Evolutionary conservation across 2,888 invertebrate species (phyloP).

Genomic region (Thelaira solivaga): DNA sequence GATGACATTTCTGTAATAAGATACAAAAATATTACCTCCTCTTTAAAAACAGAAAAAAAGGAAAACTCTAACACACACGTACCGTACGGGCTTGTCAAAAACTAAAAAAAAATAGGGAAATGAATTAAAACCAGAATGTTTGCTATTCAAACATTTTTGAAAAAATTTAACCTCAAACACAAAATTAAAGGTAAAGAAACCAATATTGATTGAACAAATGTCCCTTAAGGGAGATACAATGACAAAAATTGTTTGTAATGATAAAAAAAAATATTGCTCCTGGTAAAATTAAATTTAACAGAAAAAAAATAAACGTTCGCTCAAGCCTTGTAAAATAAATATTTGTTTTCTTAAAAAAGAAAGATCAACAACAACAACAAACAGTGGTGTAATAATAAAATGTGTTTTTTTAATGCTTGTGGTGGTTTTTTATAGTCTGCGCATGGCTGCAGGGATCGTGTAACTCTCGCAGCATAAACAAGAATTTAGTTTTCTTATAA

Average conservation of each 20-base stretch:
- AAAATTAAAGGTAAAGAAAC: slow-evolving; percentile 13
- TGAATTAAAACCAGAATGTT: slow-evolving; percentile 13
- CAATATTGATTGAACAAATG: slow-evolving; percentile 34
- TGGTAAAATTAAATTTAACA: slow-evolving; percentile 2
- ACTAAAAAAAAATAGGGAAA: slow-evolving; percentile 1
- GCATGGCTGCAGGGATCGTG: slow-evolving; percentile 39
- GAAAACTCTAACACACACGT: neutral
- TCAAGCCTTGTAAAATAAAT: slow-evolving; percentile 54
- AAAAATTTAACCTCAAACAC: slow-evolving; percentile 30
- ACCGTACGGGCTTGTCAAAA: neutral
- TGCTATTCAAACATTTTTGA: slow-evolving; percentile 23
- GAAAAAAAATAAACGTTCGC: slow-evolving; percentile 16
- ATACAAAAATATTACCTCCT: slow-evolving; percentile 62
- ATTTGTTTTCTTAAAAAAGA: slow-evolving; percentile 3
- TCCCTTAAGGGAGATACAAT: slow-evolving; percentile 53
- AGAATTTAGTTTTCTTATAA: too few species aligned
- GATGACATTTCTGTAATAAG: slow-evolving; percentile 61
- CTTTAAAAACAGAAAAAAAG: too few species aligned
- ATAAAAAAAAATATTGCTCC: slow-evolving; percentile 16
- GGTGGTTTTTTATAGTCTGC: slow-evolving; percentile 34
- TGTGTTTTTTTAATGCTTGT: neutral
- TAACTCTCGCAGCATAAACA: too few species aligned
- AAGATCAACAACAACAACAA: neutral
- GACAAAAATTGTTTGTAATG: slow-evolving; percentile 26
- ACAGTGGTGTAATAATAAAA: neutral